Conservation (phyloP, 2,113 vertebrate species). For the Osmerus mordax region DNA sequence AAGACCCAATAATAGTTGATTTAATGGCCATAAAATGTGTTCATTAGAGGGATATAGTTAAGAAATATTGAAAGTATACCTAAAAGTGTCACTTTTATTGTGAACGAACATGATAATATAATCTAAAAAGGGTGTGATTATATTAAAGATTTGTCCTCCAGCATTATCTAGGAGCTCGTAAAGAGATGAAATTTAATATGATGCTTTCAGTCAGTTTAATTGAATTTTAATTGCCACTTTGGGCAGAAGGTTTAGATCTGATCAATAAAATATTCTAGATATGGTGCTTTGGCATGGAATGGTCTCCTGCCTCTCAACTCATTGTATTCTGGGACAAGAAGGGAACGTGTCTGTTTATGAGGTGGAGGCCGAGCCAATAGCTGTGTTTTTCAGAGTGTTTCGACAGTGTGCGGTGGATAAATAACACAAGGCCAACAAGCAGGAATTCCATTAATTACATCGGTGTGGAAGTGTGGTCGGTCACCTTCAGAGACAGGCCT, state of each 20-base stretch:
- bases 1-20: conserved; percentile 98
- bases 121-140: conserved; percentile 99
- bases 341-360: conserved; percentile 81
- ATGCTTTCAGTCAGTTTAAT: conserved; percentile 99
- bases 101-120: conserved; percentile 97
- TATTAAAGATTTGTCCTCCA: conserved; percentile 98
- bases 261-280: conserved; percentile 99
- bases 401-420: conserved; percentile 76
- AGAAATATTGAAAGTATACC: conserved; percentile 99
- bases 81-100: conserved; percentile 99
- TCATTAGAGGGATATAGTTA: conserved; percentile 99
- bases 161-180: conserved; percentile 99
- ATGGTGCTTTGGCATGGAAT: conserved; percentile 85
- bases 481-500: conserved; percentile 98
- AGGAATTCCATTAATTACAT: conserved; percentile 92
- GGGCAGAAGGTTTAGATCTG: conserved; percentile 99
- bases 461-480: conserved; percentile 86
- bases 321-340: conserved; percentile 58
- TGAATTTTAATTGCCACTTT: conserved; percentile 99
- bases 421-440: conserved; percentile 83
- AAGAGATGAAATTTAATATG: conserved; percentile 99
- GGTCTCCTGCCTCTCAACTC: conserved; percentile 63
- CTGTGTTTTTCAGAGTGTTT: conserved; percentile 74
- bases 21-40: conserved; percentile 98
- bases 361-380: conserved; percentile 63